phyloP scores from a whole-genome alignment of 1,140 invertebrate genomes.

The Zophobas morio region DNA sequence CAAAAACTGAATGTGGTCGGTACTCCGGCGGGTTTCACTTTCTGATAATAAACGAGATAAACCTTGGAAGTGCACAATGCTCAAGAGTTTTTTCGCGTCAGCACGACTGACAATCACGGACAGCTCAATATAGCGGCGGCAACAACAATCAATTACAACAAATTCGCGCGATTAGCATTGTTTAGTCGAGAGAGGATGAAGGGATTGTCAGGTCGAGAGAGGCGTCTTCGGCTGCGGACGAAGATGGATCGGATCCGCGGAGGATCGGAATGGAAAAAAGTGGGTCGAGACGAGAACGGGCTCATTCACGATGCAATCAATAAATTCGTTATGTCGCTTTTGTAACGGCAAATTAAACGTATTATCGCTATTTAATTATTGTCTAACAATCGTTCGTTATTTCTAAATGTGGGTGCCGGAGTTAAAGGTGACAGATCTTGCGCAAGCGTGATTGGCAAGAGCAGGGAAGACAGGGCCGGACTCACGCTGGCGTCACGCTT shows the following conservation, averaged over 20 bases:
- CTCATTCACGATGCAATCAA: conserved; percentile 26
- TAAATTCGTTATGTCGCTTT: conserved; percentile 29
- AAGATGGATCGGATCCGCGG: conserved; percentile 1
- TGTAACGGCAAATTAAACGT: conserved; percentile 26
- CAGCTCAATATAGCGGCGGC: conserved; percentile 37
- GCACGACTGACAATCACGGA: conserved; percentile 20
- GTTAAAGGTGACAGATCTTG: conserved; percentile 27
- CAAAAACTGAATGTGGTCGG: conserved; percentile 38
- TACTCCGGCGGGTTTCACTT: conserved; percentile 37
- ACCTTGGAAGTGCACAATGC: conserved; percentile 33
- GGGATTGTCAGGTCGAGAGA: neutral
- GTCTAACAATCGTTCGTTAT: conserved; percentile 17
- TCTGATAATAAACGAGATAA: conserved; percentile 43
- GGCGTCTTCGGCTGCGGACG: neutral
- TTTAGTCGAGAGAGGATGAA: conserved; percentile 11
- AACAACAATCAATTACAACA: conserved; percentile 31
- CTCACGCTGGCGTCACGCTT: no score
- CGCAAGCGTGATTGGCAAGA: conserved; percentile 19
- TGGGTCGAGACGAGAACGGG: conserved; percentile 4
- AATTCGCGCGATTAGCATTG: conserved; percentile 27
- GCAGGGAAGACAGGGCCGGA: neutral
- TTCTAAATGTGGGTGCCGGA: conserved; percentile 27
- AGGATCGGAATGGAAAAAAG: conserved; percentile 4
- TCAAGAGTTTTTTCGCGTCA: conserved; percentile 32
- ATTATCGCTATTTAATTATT: conserved; percentile 36